Percentiles rank a stretch among this genome's conserved stretches.
Evolutionary conservation across 2,113 vertebrate species (phyloP).

Genomic region (Candoia aspera): DNA sequence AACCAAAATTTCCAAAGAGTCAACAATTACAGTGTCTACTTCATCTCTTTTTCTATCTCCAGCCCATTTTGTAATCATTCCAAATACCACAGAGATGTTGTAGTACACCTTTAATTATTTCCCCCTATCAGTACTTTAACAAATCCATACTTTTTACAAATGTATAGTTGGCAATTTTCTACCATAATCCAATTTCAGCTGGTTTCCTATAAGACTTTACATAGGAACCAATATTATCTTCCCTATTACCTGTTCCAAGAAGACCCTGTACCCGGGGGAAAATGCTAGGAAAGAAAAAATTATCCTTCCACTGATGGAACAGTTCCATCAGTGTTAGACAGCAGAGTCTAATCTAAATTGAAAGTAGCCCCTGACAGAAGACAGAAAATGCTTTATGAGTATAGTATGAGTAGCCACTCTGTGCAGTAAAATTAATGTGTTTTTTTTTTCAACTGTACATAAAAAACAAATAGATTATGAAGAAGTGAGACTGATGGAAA

Average conservation of each 20-base stretch:
- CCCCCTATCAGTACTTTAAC: background rate
- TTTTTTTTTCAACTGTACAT: background rate
- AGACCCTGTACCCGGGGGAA: too few relatives aligned
- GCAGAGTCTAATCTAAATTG: background rate
- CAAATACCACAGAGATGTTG: background rate
- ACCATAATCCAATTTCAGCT: slow-evolving; percentile 1
- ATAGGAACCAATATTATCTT: background rate
- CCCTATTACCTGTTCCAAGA: background rate
- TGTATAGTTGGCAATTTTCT: background rate
- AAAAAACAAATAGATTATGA: background rate
- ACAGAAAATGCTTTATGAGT: slow-evolving; percentile 1
- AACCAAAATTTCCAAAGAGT: background rate
- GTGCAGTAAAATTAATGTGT: slow-evolving; percentile 5
- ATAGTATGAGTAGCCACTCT: background rate
- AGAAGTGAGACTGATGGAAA: background rate
- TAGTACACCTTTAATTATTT: background rate
- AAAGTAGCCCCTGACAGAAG: background rate
- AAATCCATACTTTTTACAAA: background rate
- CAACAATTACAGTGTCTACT: background rate
- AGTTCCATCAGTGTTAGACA: background rate
- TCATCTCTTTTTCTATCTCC: background rate
- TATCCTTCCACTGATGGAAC: too few relatives aligned
- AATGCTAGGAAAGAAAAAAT: too few relatives aligned
- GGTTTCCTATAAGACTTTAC: background rate
- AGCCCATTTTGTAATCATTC: background rate